phyloP scores from a whole-genome alignment of 2,888 invertebrate genomes.

The Ochropleura leucogaster region DNA sequence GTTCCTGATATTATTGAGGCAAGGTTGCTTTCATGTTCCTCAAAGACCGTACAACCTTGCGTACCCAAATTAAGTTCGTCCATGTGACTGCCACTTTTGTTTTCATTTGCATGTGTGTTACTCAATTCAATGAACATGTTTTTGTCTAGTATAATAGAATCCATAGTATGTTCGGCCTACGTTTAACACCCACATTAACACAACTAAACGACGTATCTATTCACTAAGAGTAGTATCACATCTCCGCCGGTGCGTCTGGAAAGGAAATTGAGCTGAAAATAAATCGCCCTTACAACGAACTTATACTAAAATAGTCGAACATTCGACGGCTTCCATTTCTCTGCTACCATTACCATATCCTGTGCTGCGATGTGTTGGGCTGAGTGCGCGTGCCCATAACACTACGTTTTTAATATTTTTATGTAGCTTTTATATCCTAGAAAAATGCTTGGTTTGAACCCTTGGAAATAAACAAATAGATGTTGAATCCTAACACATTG shows the following conservation, averaged over 20 bases:
- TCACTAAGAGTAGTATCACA: constrained; percentile 70
- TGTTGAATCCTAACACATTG: background rate
- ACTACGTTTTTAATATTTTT: constrained; percentile 67
- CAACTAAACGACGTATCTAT: constrained; percentile 71
- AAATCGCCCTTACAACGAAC: constrained; percentile 87
- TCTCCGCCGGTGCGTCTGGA: constrained; percentile 75
- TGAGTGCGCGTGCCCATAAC: constrained; percentile 76
- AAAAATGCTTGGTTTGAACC: constrained; percentile 23
- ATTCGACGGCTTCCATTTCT: constrained; percentile 85
- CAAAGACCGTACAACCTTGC: constrained; percentile 46
- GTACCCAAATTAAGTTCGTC: constrained; percentile 35
- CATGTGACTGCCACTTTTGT: constrained; percentile 58
- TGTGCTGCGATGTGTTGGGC: constrained; percentile 81
- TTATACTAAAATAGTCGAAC: constrained; percentile 87
- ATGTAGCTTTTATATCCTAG: constrained; percentile 43
- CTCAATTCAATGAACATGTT: constrained; percentile 66
- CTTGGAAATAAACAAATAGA: constrained; percentile 15
- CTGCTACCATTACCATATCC: constrained; percentile 88
- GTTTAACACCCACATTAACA: constrained; percentile 65
- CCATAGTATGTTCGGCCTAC: constrained; percentile 63
- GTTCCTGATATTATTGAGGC: constrained; percentile 70
- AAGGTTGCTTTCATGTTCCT: constrained; percentile 58
- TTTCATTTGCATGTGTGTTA: constrained; percentile 61
- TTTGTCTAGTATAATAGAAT: constrained; percentile 47
- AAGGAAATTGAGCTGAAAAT: constrained; percentile 89